Conservation (phyloP, 2,797 vertebrate genomes). For the Alcedo atthis region DNA sequence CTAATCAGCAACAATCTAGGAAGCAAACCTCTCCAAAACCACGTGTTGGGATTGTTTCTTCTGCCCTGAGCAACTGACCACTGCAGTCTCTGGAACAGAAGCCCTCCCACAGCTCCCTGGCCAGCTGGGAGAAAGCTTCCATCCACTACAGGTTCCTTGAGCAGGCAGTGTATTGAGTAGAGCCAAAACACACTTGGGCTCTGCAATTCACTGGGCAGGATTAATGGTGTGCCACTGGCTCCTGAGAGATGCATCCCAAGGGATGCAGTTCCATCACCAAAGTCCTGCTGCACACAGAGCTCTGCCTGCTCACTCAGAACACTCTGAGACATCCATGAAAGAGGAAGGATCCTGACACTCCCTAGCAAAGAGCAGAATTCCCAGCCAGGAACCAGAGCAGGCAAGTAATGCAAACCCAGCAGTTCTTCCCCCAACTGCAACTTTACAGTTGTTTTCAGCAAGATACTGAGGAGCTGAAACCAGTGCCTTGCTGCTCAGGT, state of each 20-base stretch:
- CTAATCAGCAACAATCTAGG: background rate
- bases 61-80: background rate
- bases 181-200: background rate
- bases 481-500: background rate
- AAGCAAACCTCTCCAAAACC: background rate
- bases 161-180: background rate
- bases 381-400: background rate
- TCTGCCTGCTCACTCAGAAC: background rate
- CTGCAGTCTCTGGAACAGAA: background rate
- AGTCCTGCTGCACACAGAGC: background rate
- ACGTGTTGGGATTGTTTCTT: background rate
- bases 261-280: background rate
- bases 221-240: background rate
- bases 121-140: background rate
- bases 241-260: background rate
- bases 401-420: background rate
- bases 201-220: background rate
- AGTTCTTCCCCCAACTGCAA: background rate
- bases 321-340: background rate
- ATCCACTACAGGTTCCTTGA: background rate
- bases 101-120: background rate
- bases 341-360: background rate
- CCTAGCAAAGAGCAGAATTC: background rate
- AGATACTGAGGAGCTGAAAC: background rate
- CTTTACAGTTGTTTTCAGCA: background rate